Percentiles rank a stretch among this genome's conserved stretches.
phyloP scores from a whole-genome alignment of 2,888 invertebrate species.

The Pasiphila rectangulata region DNA sequence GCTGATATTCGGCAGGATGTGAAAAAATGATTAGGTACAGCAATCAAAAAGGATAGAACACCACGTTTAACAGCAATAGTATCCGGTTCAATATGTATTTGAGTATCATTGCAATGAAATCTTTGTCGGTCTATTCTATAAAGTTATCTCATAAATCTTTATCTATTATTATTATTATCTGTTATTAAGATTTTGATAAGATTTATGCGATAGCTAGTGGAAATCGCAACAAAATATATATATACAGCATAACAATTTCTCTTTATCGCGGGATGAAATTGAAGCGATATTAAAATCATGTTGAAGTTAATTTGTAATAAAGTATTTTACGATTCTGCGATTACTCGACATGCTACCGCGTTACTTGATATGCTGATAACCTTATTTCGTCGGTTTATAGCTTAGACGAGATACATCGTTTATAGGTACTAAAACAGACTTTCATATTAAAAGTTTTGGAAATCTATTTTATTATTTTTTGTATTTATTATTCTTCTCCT shows the following conservation, averaged over 20 bases:
- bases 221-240: background rate
- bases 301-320: background rate
- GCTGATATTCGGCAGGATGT: too few relatives aligned
- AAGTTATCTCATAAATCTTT: background rate
- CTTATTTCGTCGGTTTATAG: background rate
- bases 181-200: background rate
- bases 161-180: constrained; percentile 5
- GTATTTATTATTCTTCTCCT: too few relatives aligned
- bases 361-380: background rate
- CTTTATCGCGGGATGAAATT: background rate
- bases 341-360: background rate
- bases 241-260: background rate
- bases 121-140: background rate
- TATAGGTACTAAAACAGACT: too few relatives aligned
- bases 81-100: too few relatives aligned
- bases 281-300: background rate
- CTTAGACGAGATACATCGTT: too few relatives aligned
- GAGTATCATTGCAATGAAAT: background rate
- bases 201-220: background rate
- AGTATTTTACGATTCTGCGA: background rate
- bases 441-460: too few relatives aligned
- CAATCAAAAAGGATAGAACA: too few relatives aligned
- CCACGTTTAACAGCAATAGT: too few relatives aligned
- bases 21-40: too few relatives aligned
- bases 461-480: too few relatives aligned